A percentile compares a stretch with the other conserved stretches of the same genome.
phyloP scores from a whole-genome alignment of 2,888 invertebrate genomes.

The Eretmocerus hayati region DNA sequence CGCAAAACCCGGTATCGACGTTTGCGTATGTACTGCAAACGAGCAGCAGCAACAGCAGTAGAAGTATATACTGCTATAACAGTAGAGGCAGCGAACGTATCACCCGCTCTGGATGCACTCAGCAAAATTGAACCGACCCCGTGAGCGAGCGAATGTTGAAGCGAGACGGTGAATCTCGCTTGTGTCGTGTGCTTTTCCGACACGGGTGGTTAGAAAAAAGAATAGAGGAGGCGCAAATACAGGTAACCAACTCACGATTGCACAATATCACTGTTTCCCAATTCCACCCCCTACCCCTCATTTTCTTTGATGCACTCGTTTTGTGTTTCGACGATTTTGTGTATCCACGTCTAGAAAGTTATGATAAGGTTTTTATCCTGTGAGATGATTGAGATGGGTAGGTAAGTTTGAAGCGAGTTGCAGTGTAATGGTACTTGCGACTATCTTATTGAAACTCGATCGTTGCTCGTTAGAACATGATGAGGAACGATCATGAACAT shows the following conservation, averaged over 20 bases:
- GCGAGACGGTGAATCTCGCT: neutral
- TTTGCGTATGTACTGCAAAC: neutral
- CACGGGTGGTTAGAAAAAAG: too few relatives aligned
- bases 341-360: too few relatives aligned
- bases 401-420: too few relatives aligned
- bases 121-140: slow-evolving; percentile 44
- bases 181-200: neutral
- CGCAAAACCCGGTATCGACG: slow-evolving; percentile 9
- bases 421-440: too few relatives aligned
- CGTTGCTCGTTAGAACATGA: too few relatives aligned
- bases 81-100: slow-evolving; percentile 20
- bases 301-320: neutral
- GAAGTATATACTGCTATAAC: neutral
- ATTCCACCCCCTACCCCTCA: neutral
- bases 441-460: too few relatives aligned
- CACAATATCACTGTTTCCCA: slow-evolving; percentile 4
- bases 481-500: too few relatives aligned
- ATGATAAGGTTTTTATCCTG: too few relatives aligned
- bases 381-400: too few relatives aligned
- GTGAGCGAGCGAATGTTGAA: neutral
- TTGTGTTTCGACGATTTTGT: neutral
- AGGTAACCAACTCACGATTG: slow-evolving; percentile 12
- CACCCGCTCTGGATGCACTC: slow-evolving; percentile 44
- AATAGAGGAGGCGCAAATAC: neutral
- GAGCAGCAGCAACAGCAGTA: neutral